phyloP scores from a whole-genome alignment of 1,140 invertebrate genomes.

The Bombus pascuorum region DNA sequence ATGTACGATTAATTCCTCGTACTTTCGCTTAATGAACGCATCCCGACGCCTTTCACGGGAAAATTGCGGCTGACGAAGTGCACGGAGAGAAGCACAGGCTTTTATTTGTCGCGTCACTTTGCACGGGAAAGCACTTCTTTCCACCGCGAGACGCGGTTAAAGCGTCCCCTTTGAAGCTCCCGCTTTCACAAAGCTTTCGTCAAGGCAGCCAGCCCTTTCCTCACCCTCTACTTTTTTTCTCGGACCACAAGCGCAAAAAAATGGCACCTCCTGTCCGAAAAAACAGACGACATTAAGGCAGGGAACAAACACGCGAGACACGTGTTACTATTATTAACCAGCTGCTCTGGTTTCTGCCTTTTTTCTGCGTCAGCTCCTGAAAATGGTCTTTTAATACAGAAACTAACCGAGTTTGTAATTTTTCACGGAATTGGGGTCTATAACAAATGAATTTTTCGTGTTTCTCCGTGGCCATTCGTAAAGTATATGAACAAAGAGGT shows the following conservation, averaged over 20 bases:
- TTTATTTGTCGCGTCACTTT: constrained; percentile 43
- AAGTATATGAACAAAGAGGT: too few relatives aligned
- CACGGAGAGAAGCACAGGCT: background rate
- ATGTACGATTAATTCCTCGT: background rate
- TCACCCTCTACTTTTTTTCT: background rate
- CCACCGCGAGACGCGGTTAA: constrained; percentile 33
- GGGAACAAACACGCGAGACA: background rate
- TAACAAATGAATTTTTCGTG: too few relatives aligned
- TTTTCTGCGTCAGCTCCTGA: background rate
- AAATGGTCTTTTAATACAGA: background rate
- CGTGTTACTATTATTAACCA: background rate
- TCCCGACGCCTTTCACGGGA: constrained; percentile 7
- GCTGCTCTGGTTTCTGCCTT: background rate
- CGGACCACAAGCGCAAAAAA: background rate
- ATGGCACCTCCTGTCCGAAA: background rate
- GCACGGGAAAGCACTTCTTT: constrained; percentile 24
- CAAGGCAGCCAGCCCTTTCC: background rate
- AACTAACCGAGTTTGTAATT: background rate
- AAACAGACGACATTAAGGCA: background rate
- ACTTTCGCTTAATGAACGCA: constrained; percentile 20
- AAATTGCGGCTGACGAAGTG: constrained; percentile 18
- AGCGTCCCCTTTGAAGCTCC: constrained; percentile 21
- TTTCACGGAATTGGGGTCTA: too few relatives aligned
- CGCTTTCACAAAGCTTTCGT: constrained; percentile 33
- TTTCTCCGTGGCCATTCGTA: too few relatives aligned